Conservation (phyloP, 1,140 invertebrate species). For the Forficula auricularia region DNA sequence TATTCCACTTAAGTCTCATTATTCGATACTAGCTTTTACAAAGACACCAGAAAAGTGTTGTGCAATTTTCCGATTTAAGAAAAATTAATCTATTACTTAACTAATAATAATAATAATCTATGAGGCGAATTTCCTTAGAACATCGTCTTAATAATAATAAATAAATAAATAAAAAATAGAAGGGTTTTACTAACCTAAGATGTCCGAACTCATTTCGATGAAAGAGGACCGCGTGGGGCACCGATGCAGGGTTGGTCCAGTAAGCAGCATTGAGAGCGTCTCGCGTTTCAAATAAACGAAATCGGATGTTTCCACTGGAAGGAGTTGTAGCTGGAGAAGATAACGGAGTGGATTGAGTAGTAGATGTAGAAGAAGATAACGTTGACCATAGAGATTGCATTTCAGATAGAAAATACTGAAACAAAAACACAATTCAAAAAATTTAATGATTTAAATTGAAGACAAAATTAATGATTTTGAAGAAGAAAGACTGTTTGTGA, state of each 20-base stretch:
- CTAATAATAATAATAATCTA: no score
- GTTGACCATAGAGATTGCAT: conserved; percentile 29
- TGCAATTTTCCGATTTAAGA: no score
- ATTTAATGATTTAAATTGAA: background rate
- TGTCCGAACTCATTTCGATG: conserved; percentile 26
- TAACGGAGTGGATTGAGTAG: conserved; percentile 37
- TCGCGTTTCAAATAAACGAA: conserved; percentile 35
- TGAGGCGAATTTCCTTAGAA: no score
- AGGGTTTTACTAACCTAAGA: conserved; percentile 5
- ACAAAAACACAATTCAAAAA: conserved; percentile 30
- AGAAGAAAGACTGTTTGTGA: no score
- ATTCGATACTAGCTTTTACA: no score
- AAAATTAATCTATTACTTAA: no score
- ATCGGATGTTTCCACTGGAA: no score
- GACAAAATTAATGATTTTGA: background rate
- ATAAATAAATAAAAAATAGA: background rate
- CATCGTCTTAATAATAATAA: background rate
- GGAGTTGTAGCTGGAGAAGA: no score
- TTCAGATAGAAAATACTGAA: conserved; percentile 41
- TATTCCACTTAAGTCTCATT: no score
- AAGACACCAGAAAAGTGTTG: no score
- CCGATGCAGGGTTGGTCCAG: conserved; percentile 40
- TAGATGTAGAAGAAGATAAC: conserved; percentile 26
- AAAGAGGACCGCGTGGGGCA: conserved; percentile 50
- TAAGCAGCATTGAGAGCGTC: conserved; percentile 50